phyloP scores from a whole-genome alignment of 2,113 vertebrate species.

The Geococcyx californianus region DNA sequence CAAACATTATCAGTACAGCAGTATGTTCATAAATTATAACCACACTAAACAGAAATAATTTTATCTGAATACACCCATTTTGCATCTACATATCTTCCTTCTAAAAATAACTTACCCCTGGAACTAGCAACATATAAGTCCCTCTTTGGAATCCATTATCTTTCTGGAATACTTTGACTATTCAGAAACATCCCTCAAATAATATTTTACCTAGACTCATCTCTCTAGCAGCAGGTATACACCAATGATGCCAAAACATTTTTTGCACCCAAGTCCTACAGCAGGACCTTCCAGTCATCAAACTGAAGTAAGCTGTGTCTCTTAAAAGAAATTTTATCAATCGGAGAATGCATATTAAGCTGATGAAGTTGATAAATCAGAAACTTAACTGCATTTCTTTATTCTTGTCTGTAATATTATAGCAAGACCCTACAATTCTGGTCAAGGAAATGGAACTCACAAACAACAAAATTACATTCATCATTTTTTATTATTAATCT shows the following conservation, averaged over 20 bases:
- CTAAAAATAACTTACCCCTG: neutral
- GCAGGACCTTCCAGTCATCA: neutral
- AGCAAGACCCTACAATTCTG: neutral
- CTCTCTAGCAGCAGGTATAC: neutral
- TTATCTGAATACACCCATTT: neutral
- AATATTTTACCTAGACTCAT: neutral
- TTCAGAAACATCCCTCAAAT: neutral
- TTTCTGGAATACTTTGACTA: neutral
- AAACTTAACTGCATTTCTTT: neutral
- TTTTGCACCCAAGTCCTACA: neutral
- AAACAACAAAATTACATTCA: neutral
- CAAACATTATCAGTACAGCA: neutral
- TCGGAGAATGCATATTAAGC: neutral
- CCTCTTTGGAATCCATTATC: neutral
- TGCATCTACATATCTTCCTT: neutral
- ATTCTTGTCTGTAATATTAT: neutral
- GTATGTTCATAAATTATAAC: neutral
- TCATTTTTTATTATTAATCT: neutral
- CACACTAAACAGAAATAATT: neutral
- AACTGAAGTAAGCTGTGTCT: neutral
- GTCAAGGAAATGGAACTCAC: neutral
- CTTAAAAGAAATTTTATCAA: neutral
- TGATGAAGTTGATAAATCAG: neutral
- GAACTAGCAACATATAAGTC: accelerated
- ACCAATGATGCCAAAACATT: neutral